phyloP scores from a whole-genome alignment of 2,888 invertebrate genomes.

The Lepidochrysops patricia region DNA sequence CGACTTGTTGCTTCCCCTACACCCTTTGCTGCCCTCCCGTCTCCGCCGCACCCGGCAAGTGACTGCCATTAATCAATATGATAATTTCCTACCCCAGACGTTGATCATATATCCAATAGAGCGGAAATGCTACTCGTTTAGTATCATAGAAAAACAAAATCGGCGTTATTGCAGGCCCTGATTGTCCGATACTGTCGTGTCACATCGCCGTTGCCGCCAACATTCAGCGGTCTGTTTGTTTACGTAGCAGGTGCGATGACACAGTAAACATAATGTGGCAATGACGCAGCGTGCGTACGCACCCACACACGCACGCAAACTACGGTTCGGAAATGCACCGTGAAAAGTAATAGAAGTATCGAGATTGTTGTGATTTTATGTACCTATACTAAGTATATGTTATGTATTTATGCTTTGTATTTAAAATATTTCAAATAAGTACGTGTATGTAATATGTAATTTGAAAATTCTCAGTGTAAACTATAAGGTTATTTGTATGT shows the following conservation, averaged over 20 bases:
- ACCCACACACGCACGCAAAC: not conserved
- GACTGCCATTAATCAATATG: slow-evolving; percentile 4
- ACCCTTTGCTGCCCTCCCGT: not conserved
- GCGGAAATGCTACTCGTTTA: too few relatives aligned
- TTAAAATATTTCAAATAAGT: too few relatives aligned
- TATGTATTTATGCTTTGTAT: too few relatives aligned
- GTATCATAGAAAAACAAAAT: too few relatives aligned
- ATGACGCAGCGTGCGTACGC: not conserved
- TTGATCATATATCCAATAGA: too few relatives aligned
- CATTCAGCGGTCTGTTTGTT: not conserved
- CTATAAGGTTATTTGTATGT: not conserved
- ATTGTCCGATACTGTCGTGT: too few relatives aligned
- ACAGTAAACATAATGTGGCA: too few relatives aligned
- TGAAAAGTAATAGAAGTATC: too few relatives aligned
- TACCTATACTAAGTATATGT: too few relatives aligned
- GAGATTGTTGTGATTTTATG: too few relatives aligned
- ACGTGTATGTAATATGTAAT: not conserved
- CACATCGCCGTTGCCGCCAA: not conserved
- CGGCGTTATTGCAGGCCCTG: too few relatives aligned
- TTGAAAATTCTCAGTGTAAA: too few relatives aligned
- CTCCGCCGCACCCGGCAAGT: not conserved
- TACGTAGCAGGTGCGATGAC: not conserved
- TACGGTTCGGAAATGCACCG: not conserved
- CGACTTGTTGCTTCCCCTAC: not conserved
- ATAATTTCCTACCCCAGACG: not conserved